Percentiles rank a stretch among this genome's conserved stretches.
Conservation (phyloP, 2,113 vertebrate species). For the Strix uralensis region DNA sequence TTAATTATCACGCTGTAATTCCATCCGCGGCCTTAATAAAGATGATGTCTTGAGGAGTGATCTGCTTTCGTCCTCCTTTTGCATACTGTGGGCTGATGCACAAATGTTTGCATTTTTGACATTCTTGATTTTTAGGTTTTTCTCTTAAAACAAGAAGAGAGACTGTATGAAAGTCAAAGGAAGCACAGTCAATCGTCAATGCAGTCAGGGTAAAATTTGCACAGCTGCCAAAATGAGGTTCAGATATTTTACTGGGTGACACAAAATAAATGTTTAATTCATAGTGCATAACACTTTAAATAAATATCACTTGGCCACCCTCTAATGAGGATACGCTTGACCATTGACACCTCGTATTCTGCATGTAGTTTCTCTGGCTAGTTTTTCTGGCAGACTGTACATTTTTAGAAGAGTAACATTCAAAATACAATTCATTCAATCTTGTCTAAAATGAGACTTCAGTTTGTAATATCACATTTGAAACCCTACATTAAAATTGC, state of each 20-base stretch:
- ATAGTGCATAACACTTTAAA: background rate
- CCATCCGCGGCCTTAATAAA: background rate
- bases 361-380: background rate
- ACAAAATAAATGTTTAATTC: constrained; percentile 61
- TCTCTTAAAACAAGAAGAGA: background rate
- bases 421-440: background rate
- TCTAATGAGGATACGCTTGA: constrained; percentile 39
- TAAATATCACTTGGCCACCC: constrained; percentile 36
- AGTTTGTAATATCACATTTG: background rate
- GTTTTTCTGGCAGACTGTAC: background rate
- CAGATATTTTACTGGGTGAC: constrained; percentile 46
- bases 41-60: background rate
- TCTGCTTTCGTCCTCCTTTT: background rate
- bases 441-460: background rate
- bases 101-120: background rate
- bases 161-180: background rate
- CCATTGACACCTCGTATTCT: constrained; percentile 35
- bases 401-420: background rate
- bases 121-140: constrained; percentile 27
- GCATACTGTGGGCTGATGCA: background rate
- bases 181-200: background rate
- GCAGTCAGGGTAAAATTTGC: background rate
- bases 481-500: background rate
- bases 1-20: background rate
- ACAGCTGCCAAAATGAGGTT: constrained; percentile 46